These are phyloP conservation scores for Aegithalos caudatus DNA, from an alignment of 2,113 vertebrate genomes.

Conservation along the genomic window DNA sequence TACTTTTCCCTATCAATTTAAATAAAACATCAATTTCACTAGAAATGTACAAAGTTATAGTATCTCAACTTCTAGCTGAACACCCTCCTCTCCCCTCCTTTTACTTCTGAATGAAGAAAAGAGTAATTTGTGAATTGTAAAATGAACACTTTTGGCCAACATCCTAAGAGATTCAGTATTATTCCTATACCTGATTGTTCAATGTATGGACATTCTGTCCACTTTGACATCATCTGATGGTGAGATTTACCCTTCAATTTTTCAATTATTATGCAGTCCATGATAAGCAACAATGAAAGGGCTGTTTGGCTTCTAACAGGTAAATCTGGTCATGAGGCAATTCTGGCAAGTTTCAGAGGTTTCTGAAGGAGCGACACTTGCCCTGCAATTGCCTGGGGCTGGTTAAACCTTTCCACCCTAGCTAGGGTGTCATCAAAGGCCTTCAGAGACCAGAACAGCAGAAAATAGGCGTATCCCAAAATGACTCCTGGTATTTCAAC, in stretches of 20 bases:
- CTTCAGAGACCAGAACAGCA: not conserved
- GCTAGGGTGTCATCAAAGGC: constrained; percentile 16
- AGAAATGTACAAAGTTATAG: not conserved
- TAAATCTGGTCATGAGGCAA: not conserved
- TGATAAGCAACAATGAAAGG: not conserved
- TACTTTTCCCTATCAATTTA: not conserved
- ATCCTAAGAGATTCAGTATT: not conserved
- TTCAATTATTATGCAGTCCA: not conserved
- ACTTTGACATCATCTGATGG: not conserved
- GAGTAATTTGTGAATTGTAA: not conserved
- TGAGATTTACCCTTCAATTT: not conserved
- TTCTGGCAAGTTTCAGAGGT: not conserved
- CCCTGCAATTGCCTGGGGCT: not conserved
- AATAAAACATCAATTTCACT: not conserved
- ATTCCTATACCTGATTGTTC: not conserved
- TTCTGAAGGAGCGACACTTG: not conserved
- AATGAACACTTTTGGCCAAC: not conserved
- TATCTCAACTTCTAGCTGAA: not conserved
- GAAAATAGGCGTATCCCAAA: constrained; percentile 7
- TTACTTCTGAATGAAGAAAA: not conserved
- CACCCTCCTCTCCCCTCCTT: fast-evolving
- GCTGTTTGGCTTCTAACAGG: not conserved
- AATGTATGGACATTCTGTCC: not conserved
- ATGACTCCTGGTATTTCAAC: constrained; percentile 11
- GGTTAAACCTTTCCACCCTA: constrained; percentile 25